Base-by-base conservation (phyloP, 2,888 invertebrate species). In the Lysandra coridon region DNA sequence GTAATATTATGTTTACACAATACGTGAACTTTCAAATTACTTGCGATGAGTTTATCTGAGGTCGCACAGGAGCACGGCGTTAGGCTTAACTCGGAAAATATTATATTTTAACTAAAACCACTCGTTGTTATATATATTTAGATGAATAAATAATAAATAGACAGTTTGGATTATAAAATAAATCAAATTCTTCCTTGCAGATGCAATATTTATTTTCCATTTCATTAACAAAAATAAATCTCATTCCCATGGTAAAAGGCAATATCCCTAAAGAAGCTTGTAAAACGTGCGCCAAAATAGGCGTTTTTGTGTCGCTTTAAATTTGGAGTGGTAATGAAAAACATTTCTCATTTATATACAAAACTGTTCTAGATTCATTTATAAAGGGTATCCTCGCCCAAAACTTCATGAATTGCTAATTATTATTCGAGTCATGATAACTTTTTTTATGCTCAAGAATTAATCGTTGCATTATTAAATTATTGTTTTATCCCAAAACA, bases 211-310 rank as follows among this genome's bases (percentile, higher is more conserved):
- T 87, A 91, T 92, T 91, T 92, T 92, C 90, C 90, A 89, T 92
- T 92, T 91, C 92, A 92, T 92, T 92, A 91, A 90, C 91, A 89
- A 90, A 91, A 91, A 92, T 91, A 90, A 89, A 92, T 92, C 89
- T 90, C 89, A 90, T 92, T 90, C 92, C 86, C 86, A 85, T 82
- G 83, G 85, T 87, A 87, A 87, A 85, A 84, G 87, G 89, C 86
- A 88, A 88, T 89, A 88, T 90, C 88, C 90, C 85, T 84, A 88
- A 85, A 85, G 89, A 89, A 88, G 86, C 85, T 87, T 87, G 86
- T 88, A 87, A 88, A 84, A 86, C 88, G 88, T 86, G 86, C 84
- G 86, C 84, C 82, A 81, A 87, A 86, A 86, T 88, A 85, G 88
- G 87, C 84, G 82, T 86, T 86, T 86, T 86, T 85, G 86, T 83